phyloP scores from a whole-genome alignment of 2,113 vertebrate species.

The Vulpes vulpes region DNA sequence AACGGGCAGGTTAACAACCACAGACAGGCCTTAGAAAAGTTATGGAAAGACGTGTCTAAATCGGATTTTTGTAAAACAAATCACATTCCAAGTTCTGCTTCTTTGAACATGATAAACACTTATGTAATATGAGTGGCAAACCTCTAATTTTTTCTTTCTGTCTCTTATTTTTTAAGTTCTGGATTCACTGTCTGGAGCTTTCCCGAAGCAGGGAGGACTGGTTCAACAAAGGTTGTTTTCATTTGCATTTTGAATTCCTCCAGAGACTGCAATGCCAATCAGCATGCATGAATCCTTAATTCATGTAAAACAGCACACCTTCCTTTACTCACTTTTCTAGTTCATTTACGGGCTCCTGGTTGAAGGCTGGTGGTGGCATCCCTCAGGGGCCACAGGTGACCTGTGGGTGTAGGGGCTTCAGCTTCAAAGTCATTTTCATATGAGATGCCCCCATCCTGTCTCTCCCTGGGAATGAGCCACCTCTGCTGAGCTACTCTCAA shows the following conservation, averaged over 20 bases:
- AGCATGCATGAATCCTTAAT: background rate
- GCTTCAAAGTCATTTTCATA: background rate
- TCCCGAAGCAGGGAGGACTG: background rate
- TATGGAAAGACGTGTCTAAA: background rate
- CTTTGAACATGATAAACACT: background rate
- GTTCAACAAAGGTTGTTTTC: background rate
- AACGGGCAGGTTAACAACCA: background rate
- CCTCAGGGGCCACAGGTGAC: background rate
- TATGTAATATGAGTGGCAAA: background rate
- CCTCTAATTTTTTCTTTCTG: background rate
- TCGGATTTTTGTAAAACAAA: background rate
- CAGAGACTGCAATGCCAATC: background rate
- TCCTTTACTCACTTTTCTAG: background rate
- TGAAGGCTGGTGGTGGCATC: background rate
- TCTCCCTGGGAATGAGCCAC: background rate
- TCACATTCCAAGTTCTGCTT: background rate
- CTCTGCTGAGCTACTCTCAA: background rate
- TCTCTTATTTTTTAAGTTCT: conserved; percentile 19
- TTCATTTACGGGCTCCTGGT: background rate
- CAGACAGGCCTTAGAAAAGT: background rate
- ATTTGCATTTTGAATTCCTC: conserved; percentile 13
- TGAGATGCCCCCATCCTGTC: background rate
- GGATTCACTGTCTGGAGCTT: background rate
- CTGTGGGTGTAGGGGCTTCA: background rate
- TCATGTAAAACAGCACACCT: background rate